Percentiles rank a stretch among this genome's conserved stretches.
These are phyloP conservation scores for Burhinus bistriatus DNA, from an alignment of 2,113 vertebrate genomes.

Conservation along the genomic window DNA sequence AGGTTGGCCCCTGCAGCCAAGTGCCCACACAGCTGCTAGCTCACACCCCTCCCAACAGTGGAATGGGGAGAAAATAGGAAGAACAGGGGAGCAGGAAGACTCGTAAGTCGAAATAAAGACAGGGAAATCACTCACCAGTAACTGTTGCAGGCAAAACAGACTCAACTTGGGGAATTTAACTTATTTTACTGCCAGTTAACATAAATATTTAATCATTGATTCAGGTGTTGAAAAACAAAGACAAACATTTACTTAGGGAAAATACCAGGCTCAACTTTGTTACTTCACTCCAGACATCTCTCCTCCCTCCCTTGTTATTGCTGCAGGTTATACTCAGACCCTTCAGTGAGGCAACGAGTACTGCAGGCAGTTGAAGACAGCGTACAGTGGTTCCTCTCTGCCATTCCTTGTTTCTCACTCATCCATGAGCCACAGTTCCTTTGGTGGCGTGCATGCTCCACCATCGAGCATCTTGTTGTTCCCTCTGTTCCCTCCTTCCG, in stretches of 20 bases:
- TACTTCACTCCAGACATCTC: neutral
- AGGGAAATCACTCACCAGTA: neutral
- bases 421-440: neutral
- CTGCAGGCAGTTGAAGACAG: no score
- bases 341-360: neutral
- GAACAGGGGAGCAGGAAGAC: neutral
- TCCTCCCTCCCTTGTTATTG: neutral
- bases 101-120: neutral
- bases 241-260: neutral
- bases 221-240: neutral
- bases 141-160: neutral
- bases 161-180: neutral
- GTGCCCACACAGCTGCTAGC: neutral
- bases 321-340: neutral
- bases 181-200: neutral
- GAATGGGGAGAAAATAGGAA: neutral
- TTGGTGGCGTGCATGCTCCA: neutral
- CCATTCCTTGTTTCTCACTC: neutral
- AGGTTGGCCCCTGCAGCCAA: neutral
- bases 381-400: neutral
- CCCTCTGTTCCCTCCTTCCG: neutral
- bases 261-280: neutral
- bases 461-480: rapidly evolving
- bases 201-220: slow-evolving; percentile 20
- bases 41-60: neutral